phyloP scores from a whole-genome alignment of 2,113 vertebrate species.

The Heptranchias perlo region DNA sequence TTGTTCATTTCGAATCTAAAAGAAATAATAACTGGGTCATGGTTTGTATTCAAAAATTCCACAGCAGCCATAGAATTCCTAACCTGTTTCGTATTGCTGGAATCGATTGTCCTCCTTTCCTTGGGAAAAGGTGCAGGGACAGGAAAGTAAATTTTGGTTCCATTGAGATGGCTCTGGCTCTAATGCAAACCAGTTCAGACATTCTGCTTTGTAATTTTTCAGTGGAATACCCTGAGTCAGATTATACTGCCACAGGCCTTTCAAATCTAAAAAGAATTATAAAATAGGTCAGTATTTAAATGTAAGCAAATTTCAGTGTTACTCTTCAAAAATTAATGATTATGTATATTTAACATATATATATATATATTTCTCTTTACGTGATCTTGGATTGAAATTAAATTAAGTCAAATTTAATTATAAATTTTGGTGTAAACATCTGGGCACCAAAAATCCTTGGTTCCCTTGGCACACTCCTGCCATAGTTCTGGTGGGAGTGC shows the following conservation, averaged over 20 bases:
- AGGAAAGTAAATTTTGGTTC: slow-evolving; percentile 50
- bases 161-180: slow-evolving; percentile 44
- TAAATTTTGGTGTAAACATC: not conserved
- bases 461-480: not conserved
- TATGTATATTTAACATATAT: no score
- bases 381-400: not conserved
- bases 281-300: not conserved
- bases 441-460: not conserved
- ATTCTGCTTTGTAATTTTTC: slow-evolving; percentile 53
- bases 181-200: slow-evolving; percentile 45
- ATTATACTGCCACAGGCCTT: slow-evolving; percentile 56
- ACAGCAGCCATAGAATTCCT: not conserved
- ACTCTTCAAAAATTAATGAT: not conserved
- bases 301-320: not conserved
- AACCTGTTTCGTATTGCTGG: slow-evolving; percentile 50
- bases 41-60: not conserved
- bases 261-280: slow-evolving; percentile 47
- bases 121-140: slow-evolving; percentile 61
- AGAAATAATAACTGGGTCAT: not conserved
- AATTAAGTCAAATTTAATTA: not conserved
- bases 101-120: slow-evolving; percentile 51
- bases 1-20: not conserved
- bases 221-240: slow-evolving; percentile 44
- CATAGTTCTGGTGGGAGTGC: not conserved
- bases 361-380: not conserved